Evolutionary conservation across 2,113 vertebrate species (phyloP).

Genomic region (Verasper variegatus): DNA sequence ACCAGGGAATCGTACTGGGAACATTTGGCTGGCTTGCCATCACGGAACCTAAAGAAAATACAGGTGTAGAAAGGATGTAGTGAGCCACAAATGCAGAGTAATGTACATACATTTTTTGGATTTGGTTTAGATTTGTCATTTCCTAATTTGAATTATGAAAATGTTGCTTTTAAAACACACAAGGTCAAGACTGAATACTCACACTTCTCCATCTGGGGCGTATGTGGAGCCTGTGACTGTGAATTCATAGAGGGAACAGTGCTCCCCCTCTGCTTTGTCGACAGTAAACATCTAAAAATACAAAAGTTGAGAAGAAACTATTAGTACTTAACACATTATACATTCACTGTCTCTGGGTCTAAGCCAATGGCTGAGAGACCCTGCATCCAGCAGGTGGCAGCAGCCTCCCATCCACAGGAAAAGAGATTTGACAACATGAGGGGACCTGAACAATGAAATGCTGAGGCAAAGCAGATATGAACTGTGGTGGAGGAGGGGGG

Average conservation of each 20-base stretch:
- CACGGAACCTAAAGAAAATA: slow-evolving; percentile 85
- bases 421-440: neutral
- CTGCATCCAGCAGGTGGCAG: slow-evolving; percentile 71
- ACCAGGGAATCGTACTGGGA: slow-evolving; percentile 93
- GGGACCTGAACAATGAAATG: slow-evolving; percentile 24
- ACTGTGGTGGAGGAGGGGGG: slow-evolving; percentile 18
- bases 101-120: too few relatives aligned
- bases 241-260: slow-evolving; percentile 93
- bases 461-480: slow-evolving; percentile 57
- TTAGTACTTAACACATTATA: neutral
- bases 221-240: slow-evolving; percentile 95
- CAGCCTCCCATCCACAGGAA: neutral
- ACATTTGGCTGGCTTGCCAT: slow-evolving; percentile 89
- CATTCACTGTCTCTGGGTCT: neutral
- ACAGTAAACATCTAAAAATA: slow-evolving; percentile 94
- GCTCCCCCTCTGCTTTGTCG: slow-evolving; percentile 87
- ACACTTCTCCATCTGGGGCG: slow-evolving; percentile 96
- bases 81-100: neutral
- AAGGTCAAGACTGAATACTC: slow-evolving; percentile 75
- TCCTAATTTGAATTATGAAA: neutral
- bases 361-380: slow-evolving; percentile 1
- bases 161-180: neutral
- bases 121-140: neutral
- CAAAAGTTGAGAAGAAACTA: neutral
- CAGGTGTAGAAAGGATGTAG: neutral